Percentiles rank a stretch among this genome's conserved stretches.
Evolutionary conservation across 2,888 invertebrate genomes (phyloP).

Genomic region (Luperina nickerlii): DNA sequence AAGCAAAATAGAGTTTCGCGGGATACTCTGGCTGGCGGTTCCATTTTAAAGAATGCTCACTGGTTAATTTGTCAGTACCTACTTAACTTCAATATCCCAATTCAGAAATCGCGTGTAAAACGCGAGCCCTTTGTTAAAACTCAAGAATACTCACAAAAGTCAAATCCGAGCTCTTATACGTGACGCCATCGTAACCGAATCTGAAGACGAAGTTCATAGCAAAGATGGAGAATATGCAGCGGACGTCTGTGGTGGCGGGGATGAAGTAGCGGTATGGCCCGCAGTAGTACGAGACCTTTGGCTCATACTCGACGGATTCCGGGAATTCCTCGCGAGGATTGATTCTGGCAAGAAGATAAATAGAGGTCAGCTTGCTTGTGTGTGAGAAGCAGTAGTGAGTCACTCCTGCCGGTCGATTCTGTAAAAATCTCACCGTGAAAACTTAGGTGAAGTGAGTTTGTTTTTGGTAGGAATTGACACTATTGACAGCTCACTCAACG

Average conservation of each 20-base stretch:
- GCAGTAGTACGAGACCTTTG: slow-evolving; percentile 87
- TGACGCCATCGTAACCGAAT: slow-evolving; percentile 87
- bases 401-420: too few species aligned
- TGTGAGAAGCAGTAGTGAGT: too few species aligned
- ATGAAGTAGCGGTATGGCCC: slow-evolving; percentile 88
- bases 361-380: too few species aligned
- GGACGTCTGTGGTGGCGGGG: slow-evolving; percentile 86
- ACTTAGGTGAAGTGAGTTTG: too few species aligned
- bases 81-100: background rate
- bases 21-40: too few species aligned
- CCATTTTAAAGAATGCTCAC: too few species aligned
- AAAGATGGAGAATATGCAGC: slow-evolving; percentile 88
- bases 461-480: too few species aligned
- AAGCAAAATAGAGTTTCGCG: too few species aligned
- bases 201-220: slow-evolving; percentile 87
- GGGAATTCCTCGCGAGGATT: slow-evolving; percentile 88
- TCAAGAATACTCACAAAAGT: slow-evolving; percentile 82
- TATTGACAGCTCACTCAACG: too few species aligned
- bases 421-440: too few species aligned
- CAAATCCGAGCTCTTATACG: slow-evolving; percentile 85
- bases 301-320: slow-evolving; percentile 87
- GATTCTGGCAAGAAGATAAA: slow-evolving; percentile 72
- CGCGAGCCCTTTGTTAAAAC: background rate
- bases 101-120: background rate
- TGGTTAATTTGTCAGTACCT: background rate